Evolutionary conservation across 2,113 vertebrate genomes (phyloP).

Genomic region (Pogonocichla stellata): DNA sequence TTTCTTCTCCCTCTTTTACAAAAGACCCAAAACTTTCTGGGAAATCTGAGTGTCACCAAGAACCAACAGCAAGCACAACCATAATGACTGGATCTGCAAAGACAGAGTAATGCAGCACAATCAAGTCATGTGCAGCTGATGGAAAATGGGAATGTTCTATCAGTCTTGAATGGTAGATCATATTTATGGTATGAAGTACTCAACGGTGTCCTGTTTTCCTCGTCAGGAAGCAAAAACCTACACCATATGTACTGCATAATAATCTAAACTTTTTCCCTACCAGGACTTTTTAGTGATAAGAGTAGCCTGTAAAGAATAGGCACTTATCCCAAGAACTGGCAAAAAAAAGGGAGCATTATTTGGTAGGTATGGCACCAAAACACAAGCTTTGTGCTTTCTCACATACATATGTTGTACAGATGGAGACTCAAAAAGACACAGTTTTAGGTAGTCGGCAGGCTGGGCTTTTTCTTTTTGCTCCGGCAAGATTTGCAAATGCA

Average conservation of each 20-base stretch:
- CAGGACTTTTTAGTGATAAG: slow-evolving; percentile 11
- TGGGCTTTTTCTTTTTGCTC: slow-evolving; percentile 84
- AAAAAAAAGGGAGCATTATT: slow-evolving; percentile 40
- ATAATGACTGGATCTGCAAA: background rate
- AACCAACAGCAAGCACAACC: background rate
- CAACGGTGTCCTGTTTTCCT: background rate
- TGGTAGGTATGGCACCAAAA: slow-evolving; percentile 49
- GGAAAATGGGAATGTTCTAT: background rate
- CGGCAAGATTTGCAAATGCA: slow-evolving; percentile 91
- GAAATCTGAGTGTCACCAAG: background rate
- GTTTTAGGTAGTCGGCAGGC: slow-evolving; percentile 70
- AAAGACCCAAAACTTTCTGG: background rate
- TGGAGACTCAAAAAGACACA: background rate
- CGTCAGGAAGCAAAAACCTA: background rate
- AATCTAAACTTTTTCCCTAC: background rate
- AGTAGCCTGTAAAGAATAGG: slow-evolving; percentile 72
- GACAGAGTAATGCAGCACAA: background rate
- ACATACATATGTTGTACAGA: background rate
- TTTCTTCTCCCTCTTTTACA: background rate
- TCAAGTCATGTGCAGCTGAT: background rate
- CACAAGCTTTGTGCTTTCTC: slow-evolving; percentile 49
- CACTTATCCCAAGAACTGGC: slow-evolving; percentile 74
- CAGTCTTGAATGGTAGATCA: background rate
- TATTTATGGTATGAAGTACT: background rate
- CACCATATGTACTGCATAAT: background rate